Evolutionary conservation across 2,888 invertebrate species (phyloP), one percentile per base, ranked within the genome.

Genomic region (Pandemis corylana): DNA sequence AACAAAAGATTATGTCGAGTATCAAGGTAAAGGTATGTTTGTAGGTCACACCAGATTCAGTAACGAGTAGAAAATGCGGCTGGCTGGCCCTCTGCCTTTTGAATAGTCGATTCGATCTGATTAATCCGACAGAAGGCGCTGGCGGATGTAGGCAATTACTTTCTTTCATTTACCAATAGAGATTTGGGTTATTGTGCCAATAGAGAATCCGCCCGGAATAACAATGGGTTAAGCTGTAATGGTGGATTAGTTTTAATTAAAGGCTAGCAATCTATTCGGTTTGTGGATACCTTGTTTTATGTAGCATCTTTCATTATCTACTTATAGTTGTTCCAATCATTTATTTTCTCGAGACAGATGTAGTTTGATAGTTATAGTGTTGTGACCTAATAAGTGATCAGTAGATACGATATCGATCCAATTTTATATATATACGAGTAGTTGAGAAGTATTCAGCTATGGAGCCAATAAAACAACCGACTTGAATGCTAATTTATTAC

Each of bases 121-220:
- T 74, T 74, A 74, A 74, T 70, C 65, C 65, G 68, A 7, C 36
- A 74, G 69, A 59, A 69, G 65, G 69, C 73, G 64, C 61, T 7
- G n/a, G 46, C n/a, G 62, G 56, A 59, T 70, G 70, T 13, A 62
- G 69, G 74, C 66, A 70, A 70, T 74, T 74, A 61, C 66, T 74
- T 66, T 70, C 74, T 69, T 65, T 69, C 68, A 53, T 65, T 36
- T 51, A 51, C 51, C 65, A 56, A 49, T 49, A 61, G 53, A 65
- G 41, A 69, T 69, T 67, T 59, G 56, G 65, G 64, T 20, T 61
- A 74, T 74, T 70, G 69, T 74, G 51, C 65, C 61, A 44, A 41
- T 61, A 69, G 15, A n/a, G 69, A 73, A 20, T 44, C 20, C 49
- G 42, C 49, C 44, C 69, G 51, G 74, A 66, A 69, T 70, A 59